phyloP scores from a whole-genome alignment of 2,888 invertebrate species.

The Pogonocherus hispidulus region DNA sequence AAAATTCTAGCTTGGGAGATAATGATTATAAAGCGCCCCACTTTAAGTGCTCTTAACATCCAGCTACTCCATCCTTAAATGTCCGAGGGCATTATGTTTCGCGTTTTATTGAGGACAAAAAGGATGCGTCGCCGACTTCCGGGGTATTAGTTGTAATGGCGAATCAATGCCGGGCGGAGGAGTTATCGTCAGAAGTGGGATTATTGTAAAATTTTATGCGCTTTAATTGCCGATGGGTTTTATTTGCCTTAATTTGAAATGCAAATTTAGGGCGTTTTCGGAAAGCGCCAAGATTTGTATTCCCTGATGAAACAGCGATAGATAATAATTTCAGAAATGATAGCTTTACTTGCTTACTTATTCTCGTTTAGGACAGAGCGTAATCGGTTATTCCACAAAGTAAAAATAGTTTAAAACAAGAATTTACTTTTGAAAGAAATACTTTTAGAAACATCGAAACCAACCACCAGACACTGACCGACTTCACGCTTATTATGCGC shows the following conservation, averaged over 20 bases:
- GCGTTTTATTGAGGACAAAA: constrained; percentile 27
- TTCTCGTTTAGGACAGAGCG: no score
- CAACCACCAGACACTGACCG: no score
- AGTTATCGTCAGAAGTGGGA: constrained; percentile 15
- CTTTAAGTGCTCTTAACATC: constrained; percentile 62
- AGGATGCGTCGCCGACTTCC: constrained; percentile 21
- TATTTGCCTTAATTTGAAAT: not conserved
- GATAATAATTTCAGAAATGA: no score
- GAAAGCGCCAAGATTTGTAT: not conserved
- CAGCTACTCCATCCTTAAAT: constrained; percentile 57
- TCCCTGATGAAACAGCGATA: no score
- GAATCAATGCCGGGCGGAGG: constrained; percentile 14
- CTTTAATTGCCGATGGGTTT: constrained; percentile 18
- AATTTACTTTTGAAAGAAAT: no score
- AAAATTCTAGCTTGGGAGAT: constrained; percentile 59
- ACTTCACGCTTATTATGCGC: no score
- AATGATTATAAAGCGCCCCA: constrained; percentile 64
- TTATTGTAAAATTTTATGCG: constrained; percentile 12
- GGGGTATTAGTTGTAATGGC: constrained; percentile 23
- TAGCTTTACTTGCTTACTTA: no score
- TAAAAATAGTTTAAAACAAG: no score
- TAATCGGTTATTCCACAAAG: no score
- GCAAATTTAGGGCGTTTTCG: not conserved
- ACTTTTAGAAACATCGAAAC: no score
- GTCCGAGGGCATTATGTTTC: constrained; percentile 60